A percentile compares a stretch with the other conserved stretches of the same genome.
Conservation (phyloP, 2,888 invertebrate species). For the Drosophila formosana region DNA sequence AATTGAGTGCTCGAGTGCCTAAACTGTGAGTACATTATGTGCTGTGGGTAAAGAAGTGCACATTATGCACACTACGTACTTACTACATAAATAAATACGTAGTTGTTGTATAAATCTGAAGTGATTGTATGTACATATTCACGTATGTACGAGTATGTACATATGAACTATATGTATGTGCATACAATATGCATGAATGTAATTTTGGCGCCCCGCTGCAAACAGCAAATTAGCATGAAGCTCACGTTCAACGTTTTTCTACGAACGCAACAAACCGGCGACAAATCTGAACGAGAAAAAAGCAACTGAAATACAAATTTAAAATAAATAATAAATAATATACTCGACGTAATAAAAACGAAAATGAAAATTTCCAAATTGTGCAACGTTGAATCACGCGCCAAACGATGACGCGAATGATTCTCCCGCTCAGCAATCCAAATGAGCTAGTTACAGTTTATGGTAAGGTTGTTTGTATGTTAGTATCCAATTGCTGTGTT, state of each 20-base stretch:
- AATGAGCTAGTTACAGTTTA: slow-evolving; percentile 39
- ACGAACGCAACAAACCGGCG: slow-evolving; percentile 53
- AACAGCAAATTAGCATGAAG: slow-evolving; percentile 63
- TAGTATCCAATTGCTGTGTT: slow-evolving; percentile 6
- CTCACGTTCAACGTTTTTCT: slow-evolving; percentile 73
- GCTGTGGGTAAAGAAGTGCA: slow-evolving; percentile 14
- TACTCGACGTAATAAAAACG: slow-evolving; percentile 2
- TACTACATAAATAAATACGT: slow-evolving; percentile 10
- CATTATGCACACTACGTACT: slow-evolving; percentile 20
- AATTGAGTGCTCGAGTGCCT: slow-evolving; percentile 1
- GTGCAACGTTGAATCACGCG: slow-evolving; percentile 77
- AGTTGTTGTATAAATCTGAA: not conserved
- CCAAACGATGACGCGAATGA: slow-evolving; percentile 50
- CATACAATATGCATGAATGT: slow-evolving; percentile 25
- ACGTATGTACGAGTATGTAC: not conserved
- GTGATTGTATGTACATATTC: not conserved
- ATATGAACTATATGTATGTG: slow-evolving; percentile 14
- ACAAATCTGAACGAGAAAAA: slow-evolving; percentile 53
- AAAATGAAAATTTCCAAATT: slow-evolving; percentile 36
- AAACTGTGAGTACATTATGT: slow-evolving; percentile 11
- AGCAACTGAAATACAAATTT: slow-evolving; percentile 10
- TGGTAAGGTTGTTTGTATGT: slow-evolving; percentile 18
- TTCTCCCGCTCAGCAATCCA: slow-evolving; percentile 11
- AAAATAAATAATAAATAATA: slow-evolving; percentile 18
- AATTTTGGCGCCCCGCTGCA: slow-evolving; percentile 45